These are phyloP conservation scores for Haplotaxodon microlepis DNA, from an alignment of 2,113 vertebrate genomes.

Conservation along the genomic window DNA sequence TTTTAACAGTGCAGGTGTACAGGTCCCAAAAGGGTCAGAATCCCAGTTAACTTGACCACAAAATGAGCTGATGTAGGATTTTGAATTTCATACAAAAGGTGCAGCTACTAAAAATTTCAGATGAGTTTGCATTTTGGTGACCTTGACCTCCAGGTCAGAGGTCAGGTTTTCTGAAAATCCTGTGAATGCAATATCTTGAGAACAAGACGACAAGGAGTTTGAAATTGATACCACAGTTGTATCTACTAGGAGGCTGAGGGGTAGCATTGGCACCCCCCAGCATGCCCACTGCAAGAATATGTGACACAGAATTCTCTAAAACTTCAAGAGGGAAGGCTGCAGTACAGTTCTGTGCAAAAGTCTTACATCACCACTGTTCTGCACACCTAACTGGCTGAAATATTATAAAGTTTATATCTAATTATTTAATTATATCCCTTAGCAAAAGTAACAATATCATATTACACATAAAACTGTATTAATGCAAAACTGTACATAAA, in stretches of 20 bases:
- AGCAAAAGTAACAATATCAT: neutral
- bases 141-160: neutral
- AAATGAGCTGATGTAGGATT: neutral
- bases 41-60: neutral
- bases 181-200: neutral
- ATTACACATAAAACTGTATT: neutral
- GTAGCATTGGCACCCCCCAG: neutral
- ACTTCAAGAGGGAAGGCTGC: neutral
- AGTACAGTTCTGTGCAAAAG: neutral
- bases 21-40: neutral
- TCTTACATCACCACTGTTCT: neutral
- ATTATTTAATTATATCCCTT: neutral
- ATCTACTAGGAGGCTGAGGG: neutral
- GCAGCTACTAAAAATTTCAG: neutral
- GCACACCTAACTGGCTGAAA: neutral
- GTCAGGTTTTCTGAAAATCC: neutral
- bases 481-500: fast-evolving
- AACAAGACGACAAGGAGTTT: neutral
- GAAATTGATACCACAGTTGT: neutral
- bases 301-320: neutral
- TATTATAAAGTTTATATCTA: neutral
- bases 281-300: neutral
- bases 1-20: neutral
- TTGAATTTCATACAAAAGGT: neutral
- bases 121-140: neutral